phyloP scores from a whole-genome alignment of 2,888 invertebrate genomes.

The Malthinus flaveolus region DNA sequence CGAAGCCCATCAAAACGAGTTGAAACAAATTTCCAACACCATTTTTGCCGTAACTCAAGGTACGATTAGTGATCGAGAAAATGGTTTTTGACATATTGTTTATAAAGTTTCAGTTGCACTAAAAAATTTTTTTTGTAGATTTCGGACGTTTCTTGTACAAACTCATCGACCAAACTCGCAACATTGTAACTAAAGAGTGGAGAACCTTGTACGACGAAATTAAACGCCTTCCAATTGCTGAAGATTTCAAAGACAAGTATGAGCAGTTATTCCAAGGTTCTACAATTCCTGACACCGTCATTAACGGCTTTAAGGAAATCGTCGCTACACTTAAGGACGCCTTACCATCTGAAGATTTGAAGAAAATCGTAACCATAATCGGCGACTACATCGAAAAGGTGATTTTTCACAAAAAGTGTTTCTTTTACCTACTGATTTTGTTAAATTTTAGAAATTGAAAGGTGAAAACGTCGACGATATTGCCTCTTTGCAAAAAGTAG shows the following conservation, averaged over 20 bases:
- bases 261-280: slow-evolving; percentile 39
- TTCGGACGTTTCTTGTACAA: slow-evolving; percentile 53
- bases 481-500: slow-evolving; percentile 64
- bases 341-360: slow-evolving; percentile 67
- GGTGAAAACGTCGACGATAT: slow-evolving; percentile 65
- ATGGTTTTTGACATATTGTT: no score
- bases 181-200: slow-evolving; percentile 55
- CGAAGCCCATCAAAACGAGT: slow-evolving; percentile 68
- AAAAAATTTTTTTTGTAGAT: slow-evolving; percentile 44
- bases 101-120: no score
- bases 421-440: background rate
- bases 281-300: slow-evolving; percentile 61
- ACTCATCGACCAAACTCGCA: slow-evolving; percentile 49
- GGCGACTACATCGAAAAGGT: slow-evolving; percentile 68
- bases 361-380: slow-evolving; percentile 62
- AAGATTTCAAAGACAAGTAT: slow-evolving; percentile 56
- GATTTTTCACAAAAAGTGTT: slow-evolving; percentile 19
- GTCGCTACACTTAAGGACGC: slow-evolving; percentile 60
- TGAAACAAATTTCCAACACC: slow-evolving; percentile 62
- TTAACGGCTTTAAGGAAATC: slow-evolving; percentile 60
- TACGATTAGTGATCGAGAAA: slow-evolving; percentile 42
- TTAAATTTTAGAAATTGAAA: slow-evolving; percentile 56
- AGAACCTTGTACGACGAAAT: slow-evolving; percentile 56
- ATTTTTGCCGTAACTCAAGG: slow-evolving; percentile 60
- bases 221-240: slow-evolving; percentile 59